These are phyloP conservation scores for Sus cebifrons DNA, from an alignment of 2,797 vertebrate genomes.

Conservation along the genomic window DNA sequence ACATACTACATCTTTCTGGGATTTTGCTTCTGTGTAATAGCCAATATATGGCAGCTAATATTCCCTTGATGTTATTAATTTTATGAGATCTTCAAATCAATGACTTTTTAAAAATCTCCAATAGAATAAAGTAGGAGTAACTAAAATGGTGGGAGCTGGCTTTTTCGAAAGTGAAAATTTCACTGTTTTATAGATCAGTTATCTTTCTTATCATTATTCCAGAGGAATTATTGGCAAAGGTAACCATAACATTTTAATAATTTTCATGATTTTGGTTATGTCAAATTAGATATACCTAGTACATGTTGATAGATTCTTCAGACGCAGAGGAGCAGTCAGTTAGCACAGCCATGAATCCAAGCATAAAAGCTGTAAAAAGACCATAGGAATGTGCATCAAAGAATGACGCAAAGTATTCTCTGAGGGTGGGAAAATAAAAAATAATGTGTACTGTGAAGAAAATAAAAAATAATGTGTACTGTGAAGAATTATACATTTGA, in stretches of 20 bases:
- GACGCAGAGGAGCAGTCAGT: slow-evolving; percentile 32
- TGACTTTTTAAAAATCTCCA: slow-evolving; percentile 31
- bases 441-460: background rate
- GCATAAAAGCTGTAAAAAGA: background rate
- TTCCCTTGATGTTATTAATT: background rate
- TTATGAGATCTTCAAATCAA: slow-evolving; percentile 32
- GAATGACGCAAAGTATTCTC: background rate
- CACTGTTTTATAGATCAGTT: background rate
- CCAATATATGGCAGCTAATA: background rate
- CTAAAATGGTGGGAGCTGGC: background rate
- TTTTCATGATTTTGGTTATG: background rate
- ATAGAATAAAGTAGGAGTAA: slow-evolving; percentile 26
- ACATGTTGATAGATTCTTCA: background rate
- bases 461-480: background rate
- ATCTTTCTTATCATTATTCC: slow-evolving; percentile 12
- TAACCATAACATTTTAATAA: slow-evolving; percentile 39
- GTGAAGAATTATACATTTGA: background rate
- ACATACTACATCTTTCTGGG: background rate
- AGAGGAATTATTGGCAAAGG: background rate
- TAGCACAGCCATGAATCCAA: background rate
- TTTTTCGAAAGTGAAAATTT: slow-evolving; percentile 48
- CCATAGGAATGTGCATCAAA: background rate
- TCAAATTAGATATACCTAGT: background rate
- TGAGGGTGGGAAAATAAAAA: background rate
- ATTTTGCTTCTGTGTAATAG: slow-evolving; percentile 28